Conservation (phyloP, 2,888 invertebrate species). For the Automeris io region DNA sequence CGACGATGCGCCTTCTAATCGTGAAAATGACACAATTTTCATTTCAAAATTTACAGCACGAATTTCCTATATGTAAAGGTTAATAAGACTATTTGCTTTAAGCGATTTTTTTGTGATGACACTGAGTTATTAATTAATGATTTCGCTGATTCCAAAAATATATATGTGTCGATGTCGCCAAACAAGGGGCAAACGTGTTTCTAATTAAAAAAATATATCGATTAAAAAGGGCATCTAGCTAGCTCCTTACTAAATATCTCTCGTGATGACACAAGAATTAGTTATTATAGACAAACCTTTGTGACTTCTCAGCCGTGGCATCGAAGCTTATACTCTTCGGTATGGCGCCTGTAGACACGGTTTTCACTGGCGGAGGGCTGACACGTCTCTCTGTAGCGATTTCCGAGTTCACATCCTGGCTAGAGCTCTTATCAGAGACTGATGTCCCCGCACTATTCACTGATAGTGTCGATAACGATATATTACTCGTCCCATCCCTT, state of each 20-base stretch:
- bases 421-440: slow-evolving; percentile 64
- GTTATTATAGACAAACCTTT: slow-evolving; percentile 76
- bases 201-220: no score
- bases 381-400: slow-evolving; percentile 60
- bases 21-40: not conserved
- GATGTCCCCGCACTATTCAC: slow-evolving; percentile 66
- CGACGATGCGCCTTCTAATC: slow-evolving; percentile 45
- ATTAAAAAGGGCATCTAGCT: no score
- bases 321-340: slow-evolving; percentile 95
- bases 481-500: slow-evolving; percentile 47
- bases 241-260: no score
- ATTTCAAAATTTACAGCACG: slow-evolving; percentile 21
- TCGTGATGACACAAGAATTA: no score
- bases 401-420: slow-evolving; percentile 69
- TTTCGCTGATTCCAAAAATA: no score
- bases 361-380: slow-evolving; percentile 54
- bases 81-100: no score
- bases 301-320: slow-evolving; percentile 89
- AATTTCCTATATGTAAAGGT: no score
- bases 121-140: no score
- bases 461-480: slow-evolving; percentile 61
- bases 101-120: no score
- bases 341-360: slow-evolving; percentile 86
- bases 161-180: no score
- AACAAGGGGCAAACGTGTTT: no score